These are phyloP conservation scores for Lasiurus cinereus DNA, from an alignment of 2,113 vertebrate genomes.

Conservation along the genomic window DNA sequence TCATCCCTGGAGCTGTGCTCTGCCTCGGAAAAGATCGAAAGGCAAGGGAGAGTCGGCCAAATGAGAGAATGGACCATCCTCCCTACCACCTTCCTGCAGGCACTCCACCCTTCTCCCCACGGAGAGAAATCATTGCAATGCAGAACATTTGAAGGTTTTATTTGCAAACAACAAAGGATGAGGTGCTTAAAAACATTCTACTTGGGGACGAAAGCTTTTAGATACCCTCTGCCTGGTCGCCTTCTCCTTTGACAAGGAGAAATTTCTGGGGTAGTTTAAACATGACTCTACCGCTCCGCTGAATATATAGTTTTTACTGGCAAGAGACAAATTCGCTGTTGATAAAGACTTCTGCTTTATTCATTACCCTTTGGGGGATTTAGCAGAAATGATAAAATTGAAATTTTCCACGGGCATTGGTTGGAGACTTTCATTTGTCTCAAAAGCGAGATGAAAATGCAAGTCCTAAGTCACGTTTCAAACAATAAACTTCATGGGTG, in stretches of 20 bases:
- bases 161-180: conserved; percentile 17
- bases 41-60: neutral
- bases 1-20: neutral
- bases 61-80: neutral
- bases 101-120: fast-evolving
- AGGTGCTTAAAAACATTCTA: neutral
- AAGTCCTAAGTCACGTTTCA: neutral
- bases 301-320: conserved; percentile 35
- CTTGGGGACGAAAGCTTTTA: neutral
- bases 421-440: conserved; percentile 38
- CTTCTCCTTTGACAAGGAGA: neutral
- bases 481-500: neutral
- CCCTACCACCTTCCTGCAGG: neutral
- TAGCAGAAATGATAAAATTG: conserved; percentile 50
- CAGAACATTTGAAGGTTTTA: neutral
- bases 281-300: neutral
- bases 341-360: neutral
- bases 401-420: conserved; percentile 18
- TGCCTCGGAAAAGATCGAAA: neutral
- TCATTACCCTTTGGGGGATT: conserved; percentile 24
- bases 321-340: conserved; percentile 38
- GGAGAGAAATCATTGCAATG: neutral
- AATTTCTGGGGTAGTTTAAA: neutral
- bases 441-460: neutral
- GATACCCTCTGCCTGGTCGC: neutral